These are phyloP conservation scores for Scaptomyza polygonia DNA, from an alignment of 2,888 invertebrate species.

Conservation along the genomic window DNA sequence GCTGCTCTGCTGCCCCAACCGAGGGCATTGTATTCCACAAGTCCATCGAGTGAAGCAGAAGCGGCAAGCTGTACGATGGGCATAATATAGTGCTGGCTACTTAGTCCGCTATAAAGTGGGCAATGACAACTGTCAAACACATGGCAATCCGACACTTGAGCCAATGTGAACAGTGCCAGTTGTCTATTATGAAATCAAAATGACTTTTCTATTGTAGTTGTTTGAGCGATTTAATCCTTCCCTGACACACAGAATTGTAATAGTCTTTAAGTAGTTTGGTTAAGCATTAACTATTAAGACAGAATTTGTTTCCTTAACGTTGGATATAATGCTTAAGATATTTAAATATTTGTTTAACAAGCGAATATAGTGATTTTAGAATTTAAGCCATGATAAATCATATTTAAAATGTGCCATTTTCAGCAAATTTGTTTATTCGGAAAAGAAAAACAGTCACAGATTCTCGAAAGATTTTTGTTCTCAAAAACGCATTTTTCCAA, in stretches of 20 bases:
- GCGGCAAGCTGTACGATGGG: conserved; percentile 21
- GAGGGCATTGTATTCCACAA: conserved; percentile 46
- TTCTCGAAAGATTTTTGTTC: too few species aligned
- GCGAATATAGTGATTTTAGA: too few species aligned
- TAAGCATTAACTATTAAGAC: background rate
- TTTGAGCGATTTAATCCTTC: conserved; percentile 16
- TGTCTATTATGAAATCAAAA: conserved; percentile 24
- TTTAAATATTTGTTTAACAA: too few species aligned
- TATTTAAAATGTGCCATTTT: too few species aligned
- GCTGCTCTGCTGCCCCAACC: conserved; percentile 13
- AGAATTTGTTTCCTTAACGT: background rate
- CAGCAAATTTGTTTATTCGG: too few species aligned
- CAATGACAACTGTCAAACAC: conserved; percentile 61
- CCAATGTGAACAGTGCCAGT: conserved; percentile 9
- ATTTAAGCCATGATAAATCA: too few species aligned
- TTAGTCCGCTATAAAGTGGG: conserved; percentile 46
- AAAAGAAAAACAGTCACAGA: too few species aligned
- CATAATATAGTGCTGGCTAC: conserved; percentile 53
- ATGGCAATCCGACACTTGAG: conserved; percentile 34
- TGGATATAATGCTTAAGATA: background rate
- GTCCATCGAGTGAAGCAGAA: conserved; percentile 28
- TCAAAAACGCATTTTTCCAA: too few species aligned
- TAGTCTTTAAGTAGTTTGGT: background rate
- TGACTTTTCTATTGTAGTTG: conserved; percentile 1
- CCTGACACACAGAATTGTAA: background rate